Conservation (phyloP, 2,888 invertebrate genomes). For the Eudemis profundana region DNA sequence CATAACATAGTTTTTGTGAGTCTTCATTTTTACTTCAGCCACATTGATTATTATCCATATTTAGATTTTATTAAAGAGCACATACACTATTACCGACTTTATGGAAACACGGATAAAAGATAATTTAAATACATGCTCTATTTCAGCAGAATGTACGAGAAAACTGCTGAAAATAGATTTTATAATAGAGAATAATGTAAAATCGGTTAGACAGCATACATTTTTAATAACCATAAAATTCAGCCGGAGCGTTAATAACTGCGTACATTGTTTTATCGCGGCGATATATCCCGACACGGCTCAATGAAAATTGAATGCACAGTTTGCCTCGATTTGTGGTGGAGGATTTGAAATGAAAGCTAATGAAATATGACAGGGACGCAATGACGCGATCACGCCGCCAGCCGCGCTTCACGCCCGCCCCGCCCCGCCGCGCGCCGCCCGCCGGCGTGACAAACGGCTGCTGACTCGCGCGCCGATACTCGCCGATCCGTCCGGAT, state of each 20-base stretch:
- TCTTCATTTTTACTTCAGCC: no score
- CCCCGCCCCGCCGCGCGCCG: neutral
- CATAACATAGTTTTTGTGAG: no score
- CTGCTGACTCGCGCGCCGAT: constrained; percentile 34
- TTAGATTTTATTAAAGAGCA: neutral
- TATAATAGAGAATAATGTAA: constrained; percentile 25
- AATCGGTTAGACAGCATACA: constrained; percentile 14
- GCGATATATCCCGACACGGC: constrained; percentile 33
- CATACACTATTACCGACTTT: neutral
- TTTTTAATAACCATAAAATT: constrained; percentile 30
- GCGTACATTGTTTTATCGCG: constrained; percentile 38
- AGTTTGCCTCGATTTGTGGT: constrained; percentile 41
- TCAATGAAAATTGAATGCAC: constrained; percentile 41
- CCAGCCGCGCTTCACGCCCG: constrained; percentile 11
- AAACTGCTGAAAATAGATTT: constrained; percentile 5
- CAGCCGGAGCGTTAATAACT: constrained; percentile 40
- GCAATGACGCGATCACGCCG: constrained; percentile 40
- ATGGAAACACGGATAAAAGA: neutral
- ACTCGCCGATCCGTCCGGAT: constrained; percentile 30
- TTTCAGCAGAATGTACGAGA: neutral
- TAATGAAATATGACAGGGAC: constrained; percentile 42
- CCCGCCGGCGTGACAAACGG: constrained; percentile 17
- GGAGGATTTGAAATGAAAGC: constrained; percentile 45
- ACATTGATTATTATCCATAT: no score
- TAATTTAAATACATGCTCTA: constrained; percentile 1